Evolutionary conservation across 2,113 vertebrate genomes (phyloP).

Genomic region (Ophiodon elongatus): DNA sequence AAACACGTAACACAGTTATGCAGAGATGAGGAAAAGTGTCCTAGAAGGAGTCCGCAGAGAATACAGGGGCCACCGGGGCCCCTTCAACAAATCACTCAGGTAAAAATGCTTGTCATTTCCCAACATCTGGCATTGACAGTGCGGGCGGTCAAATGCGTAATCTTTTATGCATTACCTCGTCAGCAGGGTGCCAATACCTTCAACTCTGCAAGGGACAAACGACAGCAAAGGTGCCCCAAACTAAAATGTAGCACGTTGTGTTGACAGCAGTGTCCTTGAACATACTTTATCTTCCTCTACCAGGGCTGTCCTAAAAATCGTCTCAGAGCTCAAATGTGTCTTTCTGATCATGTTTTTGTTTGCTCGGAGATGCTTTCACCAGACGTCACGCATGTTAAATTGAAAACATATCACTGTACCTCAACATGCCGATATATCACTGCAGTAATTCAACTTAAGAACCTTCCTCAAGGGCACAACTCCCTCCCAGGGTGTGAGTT

Average conservation of each 20-base stretch:
- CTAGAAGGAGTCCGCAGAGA: constrained; percentile 26
- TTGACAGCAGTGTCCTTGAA: constrained; percentile 28
- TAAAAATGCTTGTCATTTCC: constrained; percentile 70
- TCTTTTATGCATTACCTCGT: constrained; percentile 28
- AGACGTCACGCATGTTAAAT: constrained; percentile 53
- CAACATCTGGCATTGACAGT: constrained; percentile 60
- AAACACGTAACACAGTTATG: constrained; percentile 54
- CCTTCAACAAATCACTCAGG: constrained; percentile 72
- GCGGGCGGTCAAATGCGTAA: constrained; percentile 23
- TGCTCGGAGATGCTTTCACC: constrained; percentile 31
- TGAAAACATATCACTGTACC: constrained; percentile 48
- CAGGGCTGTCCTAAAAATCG: constrained; percentile 14
- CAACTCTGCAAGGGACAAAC: background rate
- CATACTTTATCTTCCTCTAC: constrained; percentile 3
- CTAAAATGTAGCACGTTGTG: constrained; percentile 1
- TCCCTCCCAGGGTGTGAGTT: constrained; percentile 38
- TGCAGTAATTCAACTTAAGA: constrained; percentile 50
- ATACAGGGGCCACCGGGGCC: constrained; percentile 16
- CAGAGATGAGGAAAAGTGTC: constrained; percentile 26
- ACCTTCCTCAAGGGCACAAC: constrained; percentile 34
- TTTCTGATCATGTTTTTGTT: constrained; percentile 44
- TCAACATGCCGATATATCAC: constrained; percentile 47
- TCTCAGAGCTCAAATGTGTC: constrained; percentile 20
- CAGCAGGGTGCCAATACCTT: constrained; percentile 31
- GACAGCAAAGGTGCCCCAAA: constrained; percentile 1